These are phyloP conservation scores for Euwallacea fornicatus DNA, from an alignment of 1,140 invertebrate species.

Conservation along the genomic window DNA sequence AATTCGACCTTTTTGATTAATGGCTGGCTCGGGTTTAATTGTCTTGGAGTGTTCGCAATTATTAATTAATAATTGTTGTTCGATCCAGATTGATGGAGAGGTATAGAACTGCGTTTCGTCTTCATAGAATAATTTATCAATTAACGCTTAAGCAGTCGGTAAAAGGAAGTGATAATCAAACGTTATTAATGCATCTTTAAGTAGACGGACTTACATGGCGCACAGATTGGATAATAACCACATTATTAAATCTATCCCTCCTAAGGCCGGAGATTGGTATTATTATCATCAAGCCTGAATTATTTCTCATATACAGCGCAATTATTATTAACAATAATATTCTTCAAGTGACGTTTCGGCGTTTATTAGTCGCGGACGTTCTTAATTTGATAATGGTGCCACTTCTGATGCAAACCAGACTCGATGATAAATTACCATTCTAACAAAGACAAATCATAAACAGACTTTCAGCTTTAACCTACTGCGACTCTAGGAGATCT, in stretches of 20 bases:
- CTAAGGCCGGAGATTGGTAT: slow-evolving; percentile 27
- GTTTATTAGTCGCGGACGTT: slow-evolving; percentile 10
- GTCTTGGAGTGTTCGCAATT: slow-evolving; percentile 19
- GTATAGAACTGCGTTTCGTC: too few relatives aligned
- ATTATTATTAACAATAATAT: slow-evolving; percentile 24
- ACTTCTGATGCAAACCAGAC: slow-evolving; percentile 14
- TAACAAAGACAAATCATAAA: too few relatives aligned
- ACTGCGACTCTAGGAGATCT: too few relatives aligned
- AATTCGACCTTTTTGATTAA: slow-evolving; percentile 25
- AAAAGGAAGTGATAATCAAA: slow-evolving; percentile 22
- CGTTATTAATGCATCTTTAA: slow-evolving; percentile 28
- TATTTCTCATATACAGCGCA: slow-evolving; percentile 22
- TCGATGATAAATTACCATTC: not conserved
- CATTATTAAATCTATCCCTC: slow-evolving; percentile 31
- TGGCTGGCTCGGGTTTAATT: slow-evolving; percentile 18
- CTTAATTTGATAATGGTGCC: slow-evolving; percentile 21
- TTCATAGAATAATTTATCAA: slow-evolving; percentile 20
- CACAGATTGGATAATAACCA: slow-evolving; percentile 30
- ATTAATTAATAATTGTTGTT: not conserved
- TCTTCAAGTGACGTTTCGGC: slow-evolving; percentile 15
- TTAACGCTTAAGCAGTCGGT: slow-evolving; percentile 8
- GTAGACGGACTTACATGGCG: slow-evolving; percentile 18
- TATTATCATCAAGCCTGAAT: slow-evolving; percentile 28
- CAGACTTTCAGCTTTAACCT: too few relatives aligned
- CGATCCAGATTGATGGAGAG: too few relatives aligned